Base-by-base conservation (phyloP, 1,140 invertebrate genomes). In the Drosophila bifasciata region DNA sequence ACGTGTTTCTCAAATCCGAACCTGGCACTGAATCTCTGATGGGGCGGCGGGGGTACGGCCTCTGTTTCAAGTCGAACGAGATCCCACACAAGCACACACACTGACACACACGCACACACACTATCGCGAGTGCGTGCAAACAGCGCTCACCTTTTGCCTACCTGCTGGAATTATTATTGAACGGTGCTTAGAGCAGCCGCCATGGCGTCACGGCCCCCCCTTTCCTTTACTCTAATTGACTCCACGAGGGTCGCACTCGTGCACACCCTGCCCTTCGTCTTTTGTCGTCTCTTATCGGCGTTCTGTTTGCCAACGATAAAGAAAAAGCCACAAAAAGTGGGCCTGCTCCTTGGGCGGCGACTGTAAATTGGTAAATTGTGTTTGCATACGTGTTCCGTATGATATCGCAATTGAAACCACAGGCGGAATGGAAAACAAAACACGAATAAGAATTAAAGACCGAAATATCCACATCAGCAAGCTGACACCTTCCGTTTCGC, bases 31-130 rank as follows among this genome's bases (percentile, higher is more conserved):
- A 8, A 36, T 13, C 11, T 36, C 11, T 7, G 15, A 9, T 13
- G 9, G 19, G 19, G 5, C 5, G 17, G 44, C n/a, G n/a, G 19
- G 44, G 44, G 16, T 59, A 72, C 69, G 78, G 66, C 81, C 81
- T 88, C 66, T 59, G 70, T 75, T 78, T 86, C 81, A 86, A 86
- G 81, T 86, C 69, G 61, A 86, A 88, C 81, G 46, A 86, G 77
- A 88, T 88, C 58, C 48, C 59, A 55, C 52, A 46, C 55, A 70
- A 41, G 39, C 41, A 53, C 16, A 21, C 63, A 28, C 66, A 52
- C 25, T 44, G n/a, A 32, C 63, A 64, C 56, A 45, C 36, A 6
- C 46, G 21, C 52, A 57, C 59, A 51, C 43, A 51, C 36, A 43
- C n/a, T 23, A 23, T 48, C 8, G 25, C 43, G 43, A 15, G 43